phyloP scores from a whole-genome alignment of 64 coral and sea anemone genomes.

The Actinia tenebrosa region DNA sequence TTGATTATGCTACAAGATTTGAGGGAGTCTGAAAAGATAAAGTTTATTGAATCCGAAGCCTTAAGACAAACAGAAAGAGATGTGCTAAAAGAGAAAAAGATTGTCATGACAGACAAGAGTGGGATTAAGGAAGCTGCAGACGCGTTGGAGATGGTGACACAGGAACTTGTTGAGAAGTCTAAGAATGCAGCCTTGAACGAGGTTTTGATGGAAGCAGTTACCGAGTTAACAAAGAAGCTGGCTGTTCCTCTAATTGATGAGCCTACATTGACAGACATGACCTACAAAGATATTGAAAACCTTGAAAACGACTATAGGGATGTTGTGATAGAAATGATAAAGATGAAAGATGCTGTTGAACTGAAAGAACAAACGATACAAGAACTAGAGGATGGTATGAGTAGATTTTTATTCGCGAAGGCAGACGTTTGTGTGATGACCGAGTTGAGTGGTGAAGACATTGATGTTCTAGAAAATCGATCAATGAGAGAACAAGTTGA shows the following conservation, averaged over 20 bases:
- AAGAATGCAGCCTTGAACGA: neutral
- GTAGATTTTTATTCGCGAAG: neutral
- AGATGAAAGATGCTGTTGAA: neutral
- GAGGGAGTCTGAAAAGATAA: neutral
- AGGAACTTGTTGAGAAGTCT: neutral
- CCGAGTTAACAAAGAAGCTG: neutral
- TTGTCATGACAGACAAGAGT: neutral
- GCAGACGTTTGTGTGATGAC: neutral
- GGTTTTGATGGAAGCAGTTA: neutral
- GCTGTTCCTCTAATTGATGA: neutral
- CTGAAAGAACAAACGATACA: neutral
- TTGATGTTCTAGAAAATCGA: neutral
- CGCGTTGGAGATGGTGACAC: neutral
- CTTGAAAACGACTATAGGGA: neutral
- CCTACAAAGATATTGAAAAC: neutral
- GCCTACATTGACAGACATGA: neutral
- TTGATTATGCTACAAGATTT: conserved; percentile 6
- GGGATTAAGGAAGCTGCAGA: neutral
- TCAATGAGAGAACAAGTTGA: neutral
- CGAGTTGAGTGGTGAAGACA: neutral
- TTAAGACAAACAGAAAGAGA: neutral
- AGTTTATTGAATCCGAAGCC: neutral
- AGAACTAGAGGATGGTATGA: neutral
- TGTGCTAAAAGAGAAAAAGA: neutral
- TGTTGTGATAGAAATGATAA: neutral